Percentiles rank a stretch among this genome's conserved stretches.
These are phyloP conservation scores for Lytechinus variegatus DNA, from an alignment of 35 echinoderm and acorn worm genomes.

Conservation along the genomic window DNA sequence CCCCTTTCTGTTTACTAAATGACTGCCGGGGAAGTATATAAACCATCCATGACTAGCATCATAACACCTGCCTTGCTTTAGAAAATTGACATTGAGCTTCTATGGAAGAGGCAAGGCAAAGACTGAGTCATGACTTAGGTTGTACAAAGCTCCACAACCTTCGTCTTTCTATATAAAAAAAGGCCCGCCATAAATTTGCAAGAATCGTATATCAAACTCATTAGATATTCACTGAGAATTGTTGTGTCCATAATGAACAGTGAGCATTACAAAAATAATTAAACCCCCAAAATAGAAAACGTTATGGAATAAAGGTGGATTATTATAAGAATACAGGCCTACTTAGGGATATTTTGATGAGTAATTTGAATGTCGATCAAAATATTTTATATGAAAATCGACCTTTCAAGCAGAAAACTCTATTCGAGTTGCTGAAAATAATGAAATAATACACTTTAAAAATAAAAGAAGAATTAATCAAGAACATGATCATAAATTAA, in stretches of 20 bases:
- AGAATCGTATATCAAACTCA: not conserved
- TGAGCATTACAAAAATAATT: not conserved
- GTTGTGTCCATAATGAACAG: not conserved
- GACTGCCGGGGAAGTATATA: not conserved
- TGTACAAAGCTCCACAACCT: not conserved
- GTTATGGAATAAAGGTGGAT: not conserved
- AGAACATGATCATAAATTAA: too few species aligned
- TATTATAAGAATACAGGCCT: too few species aligned
- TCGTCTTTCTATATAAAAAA: not conserved
- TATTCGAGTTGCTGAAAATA: too few species aligned
- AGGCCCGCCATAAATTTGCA: not conserved
- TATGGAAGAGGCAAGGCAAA: not conserved
- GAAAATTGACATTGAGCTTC: not conserved
- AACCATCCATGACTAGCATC: not conserved
- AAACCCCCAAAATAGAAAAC: not conserved
- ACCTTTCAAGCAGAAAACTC: too few species aligned
- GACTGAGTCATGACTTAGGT: constrained; percentile 5
- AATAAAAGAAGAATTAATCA: too few species aligned
- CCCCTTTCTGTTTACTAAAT: not conserved
- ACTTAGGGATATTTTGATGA: too few species aligned
- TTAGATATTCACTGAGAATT: not conserved
- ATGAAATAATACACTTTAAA: too few species aligned
- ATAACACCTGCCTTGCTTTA: not conserved
- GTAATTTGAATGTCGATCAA: too few species aligned
- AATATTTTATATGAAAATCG: too few species aligned